phyloP scores from a whole-genome alignment of 1,140 invertebrate genomes.

The Mesaphorura yosii region DNA sequence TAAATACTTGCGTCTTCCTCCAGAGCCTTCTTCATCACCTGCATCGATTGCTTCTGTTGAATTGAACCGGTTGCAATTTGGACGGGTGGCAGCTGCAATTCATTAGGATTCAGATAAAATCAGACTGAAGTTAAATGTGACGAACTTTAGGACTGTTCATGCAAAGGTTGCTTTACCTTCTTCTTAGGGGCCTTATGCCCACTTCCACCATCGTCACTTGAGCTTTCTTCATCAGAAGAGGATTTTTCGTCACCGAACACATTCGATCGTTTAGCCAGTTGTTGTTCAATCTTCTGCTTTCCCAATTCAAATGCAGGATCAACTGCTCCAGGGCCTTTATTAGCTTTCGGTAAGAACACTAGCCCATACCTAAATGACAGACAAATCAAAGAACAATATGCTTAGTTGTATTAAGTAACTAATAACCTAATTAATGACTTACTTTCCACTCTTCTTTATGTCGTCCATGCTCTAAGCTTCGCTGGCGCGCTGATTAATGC shows the following conservation, averaged over 20 bases:
- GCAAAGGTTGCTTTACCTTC: not conserved
- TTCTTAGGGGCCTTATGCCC: conserved; percentile 14
- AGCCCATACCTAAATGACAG: conserved; percentile 25
- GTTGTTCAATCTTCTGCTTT: not conserved
- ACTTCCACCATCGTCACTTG: conserved; percentile 21
- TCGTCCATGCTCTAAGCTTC: too few relatives aligned
- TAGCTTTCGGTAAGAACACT: conserved; percentile 22
- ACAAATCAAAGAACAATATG: not conserved
- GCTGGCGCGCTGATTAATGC: too few relatives aligned
- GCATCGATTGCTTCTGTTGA: conserved; percentile 42
- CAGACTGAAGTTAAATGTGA: not conserved
- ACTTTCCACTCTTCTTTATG: not conserved
- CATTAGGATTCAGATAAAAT: too few relatives aligned
- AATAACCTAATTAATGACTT: not conserved
- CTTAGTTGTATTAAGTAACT: not conserved
- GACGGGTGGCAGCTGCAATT: too few relatives aligned
- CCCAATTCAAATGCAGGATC: not conserved
- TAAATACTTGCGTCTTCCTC: conserved; percentile 81
- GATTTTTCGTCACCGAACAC: conserved; percentile 24
- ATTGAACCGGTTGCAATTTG: conserved; percentile 25
- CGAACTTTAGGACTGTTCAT: not conserved
- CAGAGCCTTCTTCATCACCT: conserved; percentile 59
- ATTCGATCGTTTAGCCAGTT: conserved; percentile 5
- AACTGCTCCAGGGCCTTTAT: conserved; percentile 2
- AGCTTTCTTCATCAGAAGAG: conserved; percentile 5